Base-by-base conservation (phyloP, 1,140 invertebrate species). In the Anastrepha ludens region DNA sequence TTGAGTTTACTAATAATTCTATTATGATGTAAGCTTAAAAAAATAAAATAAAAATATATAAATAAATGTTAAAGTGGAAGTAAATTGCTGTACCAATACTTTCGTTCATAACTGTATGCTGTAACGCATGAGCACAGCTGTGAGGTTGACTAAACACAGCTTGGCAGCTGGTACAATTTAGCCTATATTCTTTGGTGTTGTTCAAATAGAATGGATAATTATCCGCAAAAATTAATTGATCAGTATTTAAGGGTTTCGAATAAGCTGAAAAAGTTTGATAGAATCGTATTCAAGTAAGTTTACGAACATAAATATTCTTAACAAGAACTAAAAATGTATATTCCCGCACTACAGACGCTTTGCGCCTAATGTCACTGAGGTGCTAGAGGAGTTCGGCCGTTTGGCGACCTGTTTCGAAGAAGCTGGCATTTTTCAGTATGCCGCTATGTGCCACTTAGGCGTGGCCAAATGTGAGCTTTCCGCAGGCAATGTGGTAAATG, bases 181-280 rank as follows among this genome's bases (percentile, higher is more conserved):
- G 6, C 11, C 29, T 55, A 47, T 58, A 5, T 11, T 9, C 4
- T 81, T 55, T 3, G 0, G 2, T 58, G 29, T 55, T 55, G 17
- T 7, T 20, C 47, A 20, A 41, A 15, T 62, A 60, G 74, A 86
- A 87, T 90, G 58, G 91, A 92, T n/a, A 90, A 89, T 87, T 92
- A 91, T 87, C 91, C 91, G 1, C 90, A 90, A 81, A 90, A 89
- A 65, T 70, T 90, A 39, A 90, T 93, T 7, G 91, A 93, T 65
- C 91, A 93, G 88, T 93, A 93, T 88, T 88, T 92, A 4, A 90
- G 90, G 47, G 89, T 91, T 50, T 92, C 91, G 15, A 90, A 89
- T 64, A 93, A 93, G 86, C 90, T 93, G 4, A 93, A 93, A 86
- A 93, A 93, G 86, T 90, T 93, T 20, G 92, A 93, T 59, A 89